phyloP scores from a whole-genome alignment of 2,797 vertebrate genomes.

The Huso huso region DNA sequence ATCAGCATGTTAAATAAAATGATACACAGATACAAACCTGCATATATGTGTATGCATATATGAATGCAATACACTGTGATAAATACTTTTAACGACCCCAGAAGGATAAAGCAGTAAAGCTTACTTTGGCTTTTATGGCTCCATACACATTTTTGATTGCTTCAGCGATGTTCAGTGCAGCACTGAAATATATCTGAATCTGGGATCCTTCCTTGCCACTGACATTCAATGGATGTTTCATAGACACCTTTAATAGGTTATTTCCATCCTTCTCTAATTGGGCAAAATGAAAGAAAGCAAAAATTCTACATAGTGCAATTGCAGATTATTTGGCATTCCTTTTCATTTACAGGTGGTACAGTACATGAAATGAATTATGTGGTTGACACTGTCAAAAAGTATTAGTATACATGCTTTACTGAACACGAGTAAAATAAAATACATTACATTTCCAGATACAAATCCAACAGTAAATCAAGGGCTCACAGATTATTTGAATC shows the following conservation, averaged over 20 bases:
- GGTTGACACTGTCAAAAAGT: too few relatives aligned
- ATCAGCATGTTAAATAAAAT: too few relatives aligned
- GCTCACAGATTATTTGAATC: too few relatives aligned
- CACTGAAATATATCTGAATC: constrained; percentile 76
- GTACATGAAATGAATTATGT: too few relatives aligned
- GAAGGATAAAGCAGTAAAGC: constrained; percentile 19
- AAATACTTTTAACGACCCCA: not conserved
- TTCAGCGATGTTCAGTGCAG: constrained; percentile 69
- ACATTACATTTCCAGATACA: too few relatives aligned
- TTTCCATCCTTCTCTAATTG: constrained; percentile 55
- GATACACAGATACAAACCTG: too few relatives aligned
- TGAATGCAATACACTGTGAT: not conserved
- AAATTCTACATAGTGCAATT: not conserved
- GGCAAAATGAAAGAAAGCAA: constrained; percentile 10
- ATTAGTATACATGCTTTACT: too few relatives aligned
- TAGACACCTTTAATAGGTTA: constrained; percentile 61
- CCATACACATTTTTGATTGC: constrained; percentile 64
- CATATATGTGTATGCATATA: too few relatives aligned
- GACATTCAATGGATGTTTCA: constrained; percentile 59
- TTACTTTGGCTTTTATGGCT: constrained; percentile 68
- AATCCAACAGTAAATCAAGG: too few relatives aligned
- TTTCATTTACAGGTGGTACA: too few relatives aligned
- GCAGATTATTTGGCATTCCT: too few relatives aligned
- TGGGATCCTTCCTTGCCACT: constrained; percentile 61
- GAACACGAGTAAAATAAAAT: too few relatives aligned